These are phyloP conservation scores for Sclerurus mexicanus DNA, from an alignment of 2,113 vertebrate genomes.

Conservation along the genomic window DNA sequence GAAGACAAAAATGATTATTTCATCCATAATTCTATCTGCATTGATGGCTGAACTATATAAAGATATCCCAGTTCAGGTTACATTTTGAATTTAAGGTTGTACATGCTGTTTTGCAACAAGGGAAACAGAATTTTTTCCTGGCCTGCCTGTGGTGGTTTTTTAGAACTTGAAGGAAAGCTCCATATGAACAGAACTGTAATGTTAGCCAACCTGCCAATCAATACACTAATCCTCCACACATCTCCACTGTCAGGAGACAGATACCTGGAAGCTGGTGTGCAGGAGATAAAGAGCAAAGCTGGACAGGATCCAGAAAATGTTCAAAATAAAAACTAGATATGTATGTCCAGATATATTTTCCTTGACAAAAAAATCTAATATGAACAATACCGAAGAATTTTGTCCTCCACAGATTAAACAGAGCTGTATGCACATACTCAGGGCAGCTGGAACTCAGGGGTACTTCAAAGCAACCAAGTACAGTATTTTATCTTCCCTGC, in stretches of 20 bases:
- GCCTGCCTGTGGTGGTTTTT: constrained; percentile 42
- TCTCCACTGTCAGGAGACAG: constrained; percentile 80
- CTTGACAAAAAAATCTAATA: neutral
- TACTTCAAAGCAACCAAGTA: neutral
- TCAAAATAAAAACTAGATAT: constrained; percentile 46
- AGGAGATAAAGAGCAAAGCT: constrained; percentile 77
- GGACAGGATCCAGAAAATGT: constrained; percentile 55
- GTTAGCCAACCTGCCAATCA: constrained; percentile 85
- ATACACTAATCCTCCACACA: constrained; percentile 77
- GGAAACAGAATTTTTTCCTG: constrained; percentile 24
- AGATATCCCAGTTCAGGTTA: constrained; percentile 15
- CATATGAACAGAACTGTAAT: constrained; percentile 75
- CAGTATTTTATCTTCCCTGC: neutral
- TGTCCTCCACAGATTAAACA: neutral
- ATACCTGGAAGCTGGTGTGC: constrained; percentile 74
- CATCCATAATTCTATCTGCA: neutral
- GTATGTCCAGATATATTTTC: constrained; percentile 8
- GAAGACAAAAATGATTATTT: neutral
- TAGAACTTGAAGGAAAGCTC: constrained; percentile 68
- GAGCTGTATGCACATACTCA: neutral
- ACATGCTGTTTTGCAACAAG: constrained; percentile 44
- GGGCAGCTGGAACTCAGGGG: neutral
- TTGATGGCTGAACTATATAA: neutral
- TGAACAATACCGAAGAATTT: neutral
- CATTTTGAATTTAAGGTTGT: constrained; percentile 47